phyloP scores from a whole-genome alignment of 2,113 vertebrate species.

The Xiphias gladius region DNA sequence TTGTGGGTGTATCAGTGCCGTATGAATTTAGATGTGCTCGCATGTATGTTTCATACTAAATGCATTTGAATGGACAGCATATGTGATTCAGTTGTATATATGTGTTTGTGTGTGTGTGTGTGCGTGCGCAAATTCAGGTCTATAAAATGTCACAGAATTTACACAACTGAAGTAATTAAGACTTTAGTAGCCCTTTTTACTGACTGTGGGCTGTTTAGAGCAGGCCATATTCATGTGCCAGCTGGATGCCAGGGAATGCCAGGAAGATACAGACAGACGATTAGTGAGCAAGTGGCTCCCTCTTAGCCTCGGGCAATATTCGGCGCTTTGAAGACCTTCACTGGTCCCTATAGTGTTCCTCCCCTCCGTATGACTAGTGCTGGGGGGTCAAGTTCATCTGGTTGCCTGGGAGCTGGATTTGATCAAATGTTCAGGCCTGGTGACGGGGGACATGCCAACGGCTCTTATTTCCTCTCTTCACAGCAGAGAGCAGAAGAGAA shows the following conservation, averaged over 20 bases:
- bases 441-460: constrained; percentile 49
- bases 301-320: constrained; percentile 69
- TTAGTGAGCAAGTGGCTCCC: constrained; percentile 77
- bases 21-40: not conserved
- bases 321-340: constrained; percentile 71
- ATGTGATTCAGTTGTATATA: not conserved
- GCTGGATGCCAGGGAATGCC: constrained; percentile 73
- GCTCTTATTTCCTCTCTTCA: constrained; percentile 65
- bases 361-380: constrained; percentile 55
- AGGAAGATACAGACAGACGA: constrained; percentile 76
- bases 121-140: not conserved
- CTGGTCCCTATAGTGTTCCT: constrained; percentile 60
- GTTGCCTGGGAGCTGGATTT: constrained; percentile 68
- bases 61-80: constrained; percentile 6
- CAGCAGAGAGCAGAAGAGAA: constrained; percentile 31
- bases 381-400: constrained; percentile 64
- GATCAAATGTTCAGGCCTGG: constrained; percentile 71
- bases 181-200: constrained; percentile 43
- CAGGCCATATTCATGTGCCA: constrained; percentile 64
- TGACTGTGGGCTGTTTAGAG: constrained; percentile 58
- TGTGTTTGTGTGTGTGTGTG: not conserved
- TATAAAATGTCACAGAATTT: constrained; percentile 26
- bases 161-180: constrained; percentile 47
- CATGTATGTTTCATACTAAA: constrained; percentile 7
- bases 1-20: constrained; percentile 34